phyloP scores from a whole-genome alignment of 2,113 vertebrate genomes.

The Gallinago media region DNA sequence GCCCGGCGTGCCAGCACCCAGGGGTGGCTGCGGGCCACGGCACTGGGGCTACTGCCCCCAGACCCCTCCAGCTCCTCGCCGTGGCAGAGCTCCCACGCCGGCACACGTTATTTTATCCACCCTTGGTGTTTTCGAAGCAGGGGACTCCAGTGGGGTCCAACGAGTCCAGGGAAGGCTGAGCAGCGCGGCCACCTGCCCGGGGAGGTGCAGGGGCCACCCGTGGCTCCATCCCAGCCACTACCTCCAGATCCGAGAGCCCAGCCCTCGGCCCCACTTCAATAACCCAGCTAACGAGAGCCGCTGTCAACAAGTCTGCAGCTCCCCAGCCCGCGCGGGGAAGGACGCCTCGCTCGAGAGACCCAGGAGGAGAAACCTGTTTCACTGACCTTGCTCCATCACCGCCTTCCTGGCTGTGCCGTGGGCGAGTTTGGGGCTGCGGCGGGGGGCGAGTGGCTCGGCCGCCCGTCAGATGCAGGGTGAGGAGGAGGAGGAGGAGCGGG shows the following conservation, averaged over 20 bases:
- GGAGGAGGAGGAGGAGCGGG: not conserved
- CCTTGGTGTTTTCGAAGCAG: rapidly evolving
- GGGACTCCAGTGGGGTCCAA: not conserved
- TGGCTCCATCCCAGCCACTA: not conserved
- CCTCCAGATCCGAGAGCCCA: not conserved
- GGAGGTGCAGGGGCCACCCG: rapidly evolving
- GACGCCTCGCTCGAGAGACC: not conserved
- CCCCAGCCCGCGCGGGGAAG: not conserved
- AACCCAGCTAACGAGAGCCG: conserved; percentile 41
- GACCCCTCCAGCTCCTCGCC: not conserved
- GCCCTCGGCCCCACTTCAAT: not conserved
- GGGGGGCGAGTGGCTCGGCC: not conserved
- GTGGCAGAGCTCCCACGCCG: rapidly evolving
- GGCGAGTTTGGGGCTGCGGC: not conserved
- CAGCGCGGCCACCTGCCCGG: rapidly evolving
- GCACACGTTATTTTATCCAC: not conserved
- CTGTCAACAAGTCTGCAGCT: conserved; percentile 31
- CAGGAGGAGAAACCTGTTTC: conserved; percentile 55
- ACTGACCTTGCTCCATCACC: conserved; percentile 75
- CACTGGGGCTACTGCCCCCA: rapidly evolving
- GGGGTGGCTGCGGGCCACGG: rapidly evolving
- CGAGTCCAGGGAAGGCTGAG: not conserved
- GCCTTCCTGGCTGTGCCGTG: not conserved
- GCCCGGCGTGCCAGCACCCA: rapidly evolving
- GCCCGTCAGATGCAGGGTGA: not conserved